Conservation (phyloP, 1,140 invertebrate species). For the Ladona fulva region DNA sequence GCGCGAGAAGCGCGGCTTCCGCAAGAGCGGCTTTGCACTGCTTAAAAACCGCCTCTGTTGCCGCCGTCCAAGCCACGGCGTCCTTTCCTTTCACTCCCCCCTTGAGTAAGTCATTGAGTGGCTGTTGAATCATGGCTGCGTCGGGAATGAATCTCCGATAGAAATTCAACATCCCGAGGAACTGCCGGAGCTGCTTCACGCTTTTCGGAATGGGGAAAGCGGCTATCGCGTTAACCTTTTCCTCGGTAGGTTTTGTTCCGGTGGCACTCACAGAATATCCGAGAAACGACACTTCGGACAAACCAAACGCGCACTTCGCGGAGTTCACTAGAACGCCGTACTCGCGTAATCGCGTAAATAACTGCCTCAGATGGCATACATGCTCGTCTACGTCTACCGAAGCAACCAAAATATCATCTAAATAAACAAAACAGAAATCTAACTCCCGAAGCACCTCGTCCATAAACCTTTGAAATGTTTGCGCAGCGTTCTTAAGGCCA, state of each 20-base stretch:
- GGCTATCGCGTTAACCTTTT: conserved; percentile 26
- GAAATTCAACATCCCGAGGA: conserved; percentile 33
- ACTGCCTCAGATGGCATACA: conserved; percentile 28
- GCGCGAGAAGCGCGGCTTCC: conserved; percentile 11
- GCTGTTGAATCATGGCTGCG: no score
- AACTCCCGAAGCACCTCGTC: conserved; percentile 29
- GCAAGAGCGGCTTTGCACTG: conserved; percentile 21
- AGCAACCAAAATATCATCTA: conserved; percentile 40
- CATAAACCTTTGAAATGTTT: conserved; percentile 39
- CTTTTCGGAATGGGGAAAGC: conserved; percentile 25
- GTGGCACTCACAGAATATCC: conserved; percentile 21
- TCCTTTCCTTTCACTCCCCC: no score
- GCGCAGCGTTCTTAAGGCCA: no score
- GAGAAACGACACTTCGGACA: conserved; percentile 25
- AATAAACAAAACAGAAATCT: conserved; percentile 30
- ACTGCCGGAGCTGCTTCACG: conserved; percentile 28
- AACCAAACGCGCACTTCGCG: conserved; percentile 27
- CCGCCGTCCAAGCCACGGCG: conserved; percentile 28
- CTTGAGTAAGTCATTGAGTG: no score
- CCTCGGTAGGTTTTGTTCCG: conserved; percentile 24
- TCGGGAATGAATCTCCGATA: no score
- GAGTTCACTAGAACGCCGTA: conserved; percentile 24
- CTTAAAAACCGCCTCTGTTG: conserved; percentile 22
- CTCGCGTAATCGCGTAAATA: conserved; percentile 32
- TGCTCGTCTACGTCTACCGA: conserved; percentile 31